Evolutionary conservation across 2,113 vertebrate species (phyloP).

Genomic region (Protomyctophum bolini): DNA sequence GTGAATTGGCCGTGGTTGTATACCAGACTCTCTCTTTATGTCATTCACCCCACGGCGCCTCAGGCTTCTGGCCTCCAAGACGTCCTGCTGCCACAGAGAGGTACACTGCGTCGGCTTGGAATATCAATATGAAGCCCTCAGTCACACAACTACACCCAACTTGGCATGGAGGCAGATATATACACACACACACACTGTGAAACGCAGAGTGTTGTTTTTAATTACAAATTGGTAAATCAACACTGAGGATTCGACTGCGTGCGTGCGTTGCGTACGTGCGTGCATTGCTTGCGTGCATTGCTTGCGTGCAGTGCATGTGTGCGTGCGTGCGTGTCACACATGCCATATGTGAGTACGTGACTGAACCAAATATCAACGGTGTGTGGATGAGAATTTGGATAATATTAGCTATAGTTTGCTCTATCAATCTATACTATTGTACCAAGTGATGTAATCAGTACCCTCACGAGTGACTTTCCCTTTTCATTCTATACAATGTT

Average conservation of each 20-base stretch:
- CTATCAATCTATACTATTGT: background rate
- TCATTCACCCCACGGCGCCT: constrained; percentile 83
- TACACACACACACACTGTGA: background rate
- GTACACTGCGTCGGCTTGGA: constrained; percentile 24
- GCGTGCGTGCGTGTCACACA: too few species aligned
- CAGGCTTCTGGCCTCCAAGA: constrained; percentile 84
- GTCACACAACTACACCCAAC: background rate
- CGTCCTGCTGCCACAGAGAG: constrained; percentile 80
- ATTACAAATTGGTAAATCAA: background rate
- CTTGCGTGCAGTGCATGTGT: too few species aligned
- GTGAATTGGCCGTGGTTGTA: constrained; percentile 88
- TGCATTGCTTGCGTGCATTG: too few species aligned
- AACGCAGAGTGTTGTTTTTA: background rate
- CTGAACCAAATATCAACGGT: too few species aligned
- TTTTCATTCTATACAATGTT: constrained; percentile 31
- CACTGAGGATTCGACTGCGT: too few species aligned
- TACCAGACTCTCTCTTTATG: constrained; percentile 87
- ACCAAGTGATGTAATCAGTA: background rate
- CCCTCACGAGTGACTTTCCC: constrained; percentile 7
- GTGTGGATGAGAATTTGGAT: too few species aligned
- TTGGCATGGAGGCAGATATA: background rate
- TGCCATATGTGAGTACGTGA: too few species aligned
- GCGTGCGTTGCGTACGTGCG: too few species aligned
- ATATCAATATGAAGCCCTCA: background rate
- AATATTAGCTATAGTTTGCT: too few species aligned